Conservation (phyloP, 1,140 invertebrate species). For the Macrobrachium nipponense region DNA sequence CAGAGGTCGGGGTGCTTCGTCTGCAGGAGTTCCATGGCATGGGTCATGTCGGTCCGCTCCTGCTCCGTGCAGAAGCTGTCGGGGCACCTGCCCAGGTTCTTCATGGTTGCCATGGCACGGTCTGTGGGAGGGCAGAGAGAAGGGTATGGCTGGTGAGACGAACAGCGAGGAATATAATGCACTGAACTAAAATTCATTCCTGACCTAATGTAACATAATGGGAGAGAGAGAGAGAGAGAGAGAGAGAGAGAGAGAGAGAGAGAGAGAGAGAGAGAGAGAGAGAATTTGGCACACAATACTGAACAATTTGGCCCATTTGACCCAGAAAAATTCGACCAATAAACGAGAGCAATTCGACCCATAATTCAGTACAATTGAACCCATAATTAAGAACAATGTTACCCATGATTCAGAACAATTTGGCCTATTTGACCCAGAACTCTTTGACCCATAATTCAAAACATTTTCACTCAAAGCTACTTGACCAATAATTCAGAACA, state of each 20-base stretch:
- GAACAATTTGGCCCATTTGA: background rate
- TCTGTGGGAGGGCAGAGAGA: background rate
- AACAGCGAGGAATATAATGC: background rate
- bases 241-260: background rate
- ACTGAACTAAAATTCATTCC: too few species aligned
- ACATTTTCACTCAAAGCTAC: too few species aligned
- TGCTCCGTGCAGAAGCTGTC: background rate
- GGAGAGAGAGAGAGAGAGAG: background rate
- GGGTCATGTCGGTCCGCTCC: constrained; percentile 18
- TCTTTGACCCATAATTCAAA: background rate
- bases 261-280: background rate
- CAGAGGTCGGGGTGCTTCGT: constrained; percentile 13
- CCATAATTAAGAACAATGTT: too few species aligned
- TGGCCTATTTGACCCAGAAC: too few species aligned
- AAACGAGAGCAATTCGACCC: too few species aligned
- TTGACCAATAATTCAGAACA: too few species aligned
- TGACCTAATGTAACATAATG: too few species aligned
- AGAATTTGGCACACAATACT: background rate
- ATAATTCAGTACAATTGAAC: too few species aligned
- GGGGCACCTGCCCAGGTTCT: constrained; percentile 30
- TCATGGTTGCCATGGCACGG: constrained; percentile 22
- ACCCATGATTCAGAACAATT: too few species aligned
- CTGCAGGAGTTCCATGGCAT: constrained; percentile 25
- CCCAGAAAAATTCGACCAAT: too few species aligned
- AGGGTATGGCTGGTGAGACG: background rate